These are phyloP conservation scores for Stegostoma tigrinum DNA, from an alignment of 2,113 vertebrate genomes.

Conservation along the genomic window DNA sequence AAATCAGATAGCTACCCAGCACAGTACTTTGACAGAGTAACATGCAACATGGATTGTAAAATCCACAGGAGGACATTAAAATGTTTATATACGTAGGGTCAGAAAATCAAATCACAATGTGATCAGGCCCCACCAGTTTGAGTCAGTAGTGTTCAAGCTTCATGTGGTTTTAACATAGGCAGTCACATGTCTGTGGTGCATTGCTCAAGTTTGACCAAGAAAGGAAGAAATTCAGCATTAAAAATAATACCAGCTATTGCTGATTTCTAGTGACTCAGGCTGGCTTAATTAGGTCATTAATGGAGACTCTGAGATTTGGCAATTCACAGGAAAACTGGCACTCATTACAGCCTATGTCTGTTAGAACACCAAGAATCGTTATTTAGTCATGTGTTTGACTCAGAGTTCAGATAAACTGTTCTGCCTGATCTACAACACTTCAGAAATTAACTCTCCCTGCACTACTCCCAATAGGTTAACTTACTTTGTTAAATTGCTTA, in stretches of 20 bases:
- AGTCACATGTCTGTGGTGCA: not conserved
- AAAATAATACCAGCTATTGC: not conserved
- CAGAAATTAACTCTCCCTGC: not conserved
- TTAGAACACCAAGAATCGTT: not conserved
- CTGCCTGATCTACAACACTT: not conserved
- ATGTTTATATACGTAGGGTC: not conserved
- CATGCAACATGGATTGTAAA: not conserved
- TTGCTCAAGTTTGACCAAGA: constrained; percentile 17
- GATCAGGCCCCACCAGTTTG: not conserved
- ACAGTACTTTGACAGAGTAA: not conserved
- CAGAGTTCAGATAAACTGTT: not conserved
- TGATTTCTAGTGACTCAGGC: not conserved
- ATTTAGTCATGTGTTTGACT: not conserved
- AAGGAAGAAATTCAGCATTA: constrained; percentile 5
- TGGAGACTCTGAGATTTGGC: not conserved
- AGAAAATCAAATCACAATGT: not conserved
- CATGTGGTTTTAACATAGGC: constrained; percentile 7
- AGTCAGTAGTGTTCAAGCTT: not conserved
- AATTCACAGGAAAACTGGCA: not conserved
- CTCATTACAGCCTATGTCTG: not conserved
- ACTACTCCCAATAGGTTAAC: too few relatives aligned
- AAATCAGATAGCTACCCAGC: not conserved
- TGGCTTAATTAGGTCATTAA: not conserved
- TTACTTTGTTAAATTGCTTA: not conserved
- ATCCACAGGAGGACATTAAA: not conserved